Base-by-base conservation (phyloP, 2,888 invertebrate species). In the Clepsis dumicolana region DNA sequence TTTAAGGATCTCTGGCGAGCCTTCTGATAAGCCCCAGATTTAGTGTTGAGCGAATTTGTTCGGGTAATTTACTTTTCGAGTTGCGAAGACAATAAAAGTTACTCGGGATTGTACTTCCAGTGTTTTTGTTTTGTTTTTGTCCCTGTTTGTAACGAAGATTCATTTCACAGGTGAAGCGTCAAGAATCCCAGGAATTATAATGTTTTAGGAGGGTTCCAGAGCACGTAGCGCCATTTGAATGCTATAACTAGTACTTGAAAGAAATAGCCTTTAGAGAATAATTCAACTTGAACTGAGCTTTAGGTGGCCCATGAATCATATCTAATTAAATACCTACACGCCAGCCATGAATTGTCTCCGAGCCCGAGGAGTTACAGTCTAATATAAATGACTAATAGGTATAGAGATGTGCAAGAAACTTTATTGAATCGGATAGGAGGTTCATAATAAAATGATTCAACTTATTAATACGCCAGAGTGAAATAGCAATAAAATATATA, bases 41-140 rank as follows among this genome's bases (percentile, higher is more conserved):
- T 89, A 90, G 88, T 87, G 89, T 82, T 85, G 88, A 89, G 88
- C 85, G 90, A 92, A 90, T 91, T 92, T 91, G 90, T 90, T 88
- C 88, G 87, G 83, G 89, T 88, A 91, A 92, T 91, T 90, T 91
- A 91, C 90, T 90, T 86, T 84, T 85, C 82, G 87, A 91, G 87
- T 90, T 90, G 88, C 81, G 86, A 90, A 90, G 89, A 91, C 90
- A 91, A 90, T 91, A 91, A 91, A 91, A 91, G 83, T 90, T 90
- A 80, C 86, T 81, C 80, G 74, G 74, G 77, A 81, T 78, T 82
- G 82, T 84, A 81, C 83, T 84, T 88, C 86, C 86, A 83, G 81
- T 82, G 81, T 84, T 87, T 84, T 57, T 38, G 21, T 57, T 84
- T 87, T 87, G 85, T 85, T 83, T 86, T 44, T 84, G 86, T 81